Evolutionary conservation across 2,113 vertebrate genomes (phyloP), one percentile per base, ranked within the genome.

Genomic region (Rhagologus leucostigma): DNA sequence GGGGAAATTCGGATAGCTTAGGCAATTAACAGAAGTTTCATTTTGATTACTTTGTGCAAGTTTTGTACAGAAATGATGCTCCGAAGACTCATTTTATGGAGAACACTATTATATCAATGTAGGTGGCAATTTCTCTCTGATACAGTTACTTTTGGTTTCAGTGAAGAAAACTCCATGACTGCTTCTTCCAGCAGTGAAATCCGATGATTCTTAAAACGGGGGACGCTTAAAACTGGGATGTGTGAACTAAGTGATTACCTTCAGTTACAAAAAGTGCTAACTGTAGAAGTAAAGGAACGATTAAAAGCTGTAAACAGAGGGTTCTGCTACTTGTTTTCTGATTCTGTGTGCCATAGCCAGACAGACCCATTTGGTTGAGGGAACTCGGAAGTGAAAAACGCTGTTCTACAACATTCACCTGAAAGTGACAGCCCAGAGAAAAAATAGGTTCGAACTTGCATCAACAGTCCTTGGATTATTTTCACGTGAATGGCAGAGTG

Each of bases 401-500:
- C 35, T 56, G 69, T 23, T 82, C 62, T 84, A 33, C 63, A 92
- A 32, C 32, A 80, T 77, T 94, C 65, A 75, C 22, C 35, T 82
- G 77, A 52, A 87, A 87, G 81, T 6, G 10, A 75, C 1, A 17
- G 87, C 89, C 42, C 76, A 82, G 44, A 44, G 74, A 82, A 81
- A 87, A 91, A 81, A 93, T 89, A 73, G 69, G 74, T 95, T 93
- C 0, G 0, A 93, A 96, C 95, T 87, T 95, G 91, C 50, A 91
- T 50, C 76, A 84, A 39, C 65, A 85, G 68, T 70, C 73, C 21
- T 90, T 93, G 78, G 74, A 91, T 94, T 94, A 94, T 94, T 96
- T 95, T 94, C 77, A 50, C 10, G 57, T 92, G 85, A 94, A 67
- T 86, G 76, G 91, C 68, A 97, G 88, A 87, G 69, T 84, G 93